Evolutionary conservation across 1,140 invertebrate genomes (phyloP).

Genomic region (Sitophilus oryzae): DNA sequence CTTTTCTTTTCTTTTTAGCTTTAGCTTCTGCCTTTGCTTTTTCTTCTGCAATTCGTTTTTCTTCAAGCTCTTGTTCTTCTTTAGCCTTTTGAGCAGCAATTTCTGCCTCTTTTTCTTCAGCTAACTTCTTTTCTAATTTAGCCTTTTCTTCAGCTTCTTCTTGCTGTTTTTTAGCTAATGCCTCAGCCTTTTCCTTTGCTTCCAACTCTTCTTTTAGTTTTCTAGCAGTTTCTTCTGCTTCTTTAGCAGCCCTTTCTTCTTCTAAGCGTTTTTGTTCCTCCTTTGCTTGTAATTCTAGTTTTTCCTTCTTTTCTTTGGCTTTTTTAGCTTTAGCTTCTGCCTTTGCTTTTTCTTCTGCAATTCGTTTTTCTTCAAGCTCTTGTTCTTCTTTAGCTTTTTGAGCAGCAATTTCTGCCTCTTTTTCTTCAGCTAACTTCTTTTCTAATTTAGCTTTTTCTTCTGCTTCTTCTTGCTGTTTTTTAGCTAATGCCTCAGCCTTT

Average conservation of each 20-base stretch:
- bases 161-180: constrained; percentile 26
- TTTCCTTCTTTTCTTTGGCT: constrained; percentile 27
- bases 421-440: constrained; percentile 21
- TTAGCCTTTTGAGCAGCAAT: no score
- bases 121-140: constrained; percentile 19
- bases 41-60: constrained; percentile 18
- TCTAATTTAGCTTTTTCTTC: constrained; percentile 12
- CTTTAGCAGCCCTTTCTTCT: constrained; percentile 28
- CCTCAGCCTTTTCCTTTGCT: constrained; percentile 23
- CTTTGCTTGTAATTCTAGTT: constrained; percentile 20
- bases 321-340: constrained; percentile 28
- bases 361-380: constrained; percentile 30
- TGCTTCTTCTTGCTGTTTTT: constrained; percentile 27
- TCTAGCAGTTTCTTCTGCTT: constrained; percentile 26
- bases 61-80: constrained; percentile 22
- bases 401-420: constrained; percentile 7
- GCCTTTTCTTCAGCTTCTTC: constrained; percentile 15
- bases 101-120: no score
- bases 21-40: constrained; percentile 26
- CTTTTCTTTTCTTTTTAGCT: constrained; percentile 22
- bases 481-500: constrained; percentile 23
- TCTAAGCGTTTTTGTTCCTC: constrained; percentile 27
- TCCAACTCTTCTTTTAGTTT: constrained; percentile 22
- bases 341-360: constrained; percentile 12
- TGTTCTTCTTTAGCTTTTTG: constrained; percentile 29